These are phyloP conservation scores for Microctonus brassicae DNA, from an alignment of 2,888 invertebrate species.

Conservation along the genomic window DNA sequence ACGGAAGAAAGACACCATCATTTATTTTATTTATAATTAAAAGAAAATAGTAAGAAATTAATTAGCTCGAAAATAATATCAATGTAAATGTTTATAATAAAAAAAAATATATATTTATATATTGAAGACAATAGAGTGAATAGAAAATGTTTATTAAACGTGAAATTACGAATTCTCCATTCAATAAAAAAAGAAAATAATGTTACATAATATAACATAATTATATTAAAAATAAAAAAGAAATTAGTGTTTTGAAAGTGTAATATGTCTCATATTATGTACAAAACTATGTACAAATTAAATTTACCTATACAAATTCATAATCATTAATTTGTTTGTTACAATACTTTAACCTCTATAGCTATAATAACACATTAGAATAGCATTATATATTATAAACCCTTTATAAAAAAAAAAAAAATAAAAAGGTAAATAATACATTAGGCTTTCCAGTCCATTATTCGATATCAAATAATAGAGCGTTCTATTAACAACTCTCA, in stretches of 20 bases:
- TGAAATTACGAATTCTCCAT: too few species aligned
- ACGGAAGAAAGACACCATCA: not conserved
- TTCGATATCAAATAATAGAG: slow-evolving; percentile 3
- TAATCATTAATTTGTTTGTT: slow-evolving; percentile 41
- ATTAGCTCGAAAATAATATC: not conserved
- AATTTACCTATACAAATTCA: slow-evolving; percentile 52
- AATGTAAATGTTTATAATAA: not conserved
- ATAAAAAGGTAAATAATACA: slow-evolving; percentile 9
- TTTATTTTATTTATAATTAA: not conserved
- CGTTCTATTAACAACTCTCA: not conserved
- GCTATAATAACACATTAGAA: not conserved
- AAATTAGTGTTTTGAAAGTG: slow-evolving; percentile 55
- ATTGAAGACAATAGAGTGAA: not conserved
- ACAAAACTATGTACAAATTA: slow-evolving; percentile 58
- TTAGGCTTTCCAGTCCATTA: slow-evolving; percentile 2
- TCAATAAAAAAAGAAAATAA: too few species aligned
- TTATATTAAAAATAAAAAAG: slow-evolving; percentile 14
- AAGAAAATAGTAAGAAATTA: not conserved
- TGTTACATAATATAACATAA: too few species aligned
- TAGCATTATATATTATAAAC: not conserved
- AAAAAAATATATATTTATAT: not conserved
- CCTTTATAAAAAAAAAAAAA: not conserved
- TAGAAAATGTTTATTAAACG: slow-evolving; percentile 5
- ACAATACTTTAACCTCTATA: slow-evolving; percentile 25
- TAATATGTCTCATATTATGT: slow-evolving; percentile 52